These are phyloP conservation scores for Dynastes hyllus DNA, from an alignment of 2,888 invertebrate species.

Conservation along the genomic window DNA sequence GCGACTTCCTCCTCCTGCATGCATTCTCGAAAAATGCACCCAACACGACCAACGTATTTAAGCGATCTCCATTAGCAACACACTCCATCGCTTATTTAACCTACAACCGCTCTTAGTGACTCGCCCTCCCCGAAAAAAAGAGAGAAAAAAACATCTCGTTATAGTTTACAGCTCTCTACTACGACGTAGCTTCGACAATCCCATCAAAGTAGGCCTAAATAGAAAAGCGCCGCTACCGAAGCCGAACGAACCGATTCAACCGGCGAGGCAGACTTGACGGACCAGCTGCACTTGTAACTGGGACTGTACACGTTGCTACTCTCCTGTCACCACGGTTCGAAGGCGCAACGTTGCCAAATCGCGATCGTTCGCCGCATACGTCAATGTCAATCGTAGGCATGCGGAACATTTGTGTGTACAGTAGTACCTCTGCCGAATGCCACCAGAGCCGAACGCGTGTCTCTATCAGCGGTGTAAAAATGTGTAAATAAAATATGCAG, in stretches of 20 bases:
- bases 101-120: constrained; percentile 3
- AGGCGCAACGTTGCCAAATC: constrained; percentile 64
- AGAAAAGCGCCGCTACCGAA: neutral
- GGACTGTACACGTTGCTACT: constrained; percentile 60
- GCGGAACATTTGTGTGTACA: constrained; percentile 55
- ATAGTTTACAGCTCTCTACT: neutral
- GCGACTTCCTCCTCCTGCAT: constrained; percentile 5
- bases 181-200: neutral
- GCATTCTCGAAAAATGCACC: constrained; percentile 4
- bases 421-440: neutral
- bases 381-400: constrained; percentile 62
- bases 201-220: constrained; percentile 47
- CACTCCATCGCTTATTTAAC: constrained; percentile 12
- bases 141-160: neutral
- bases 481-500: too few species aligned
- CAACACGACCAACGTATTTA: neutral
- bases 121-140: neutral
- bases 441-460: neutral
- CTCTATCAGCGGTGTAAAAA: too few species aligned
- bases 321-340: constrained; percentile 62
- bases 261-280: neutral
- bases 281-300: constrained; percentile 59
- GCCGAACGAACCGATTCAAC: neutral
- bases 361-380: constrained; percentile 56
- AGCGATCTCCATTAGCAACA: constrained; percentile 15